phyloP scores from a whole-genome alignment of 2,888 invertebrate species.

The Myathropa florea region DNA sequence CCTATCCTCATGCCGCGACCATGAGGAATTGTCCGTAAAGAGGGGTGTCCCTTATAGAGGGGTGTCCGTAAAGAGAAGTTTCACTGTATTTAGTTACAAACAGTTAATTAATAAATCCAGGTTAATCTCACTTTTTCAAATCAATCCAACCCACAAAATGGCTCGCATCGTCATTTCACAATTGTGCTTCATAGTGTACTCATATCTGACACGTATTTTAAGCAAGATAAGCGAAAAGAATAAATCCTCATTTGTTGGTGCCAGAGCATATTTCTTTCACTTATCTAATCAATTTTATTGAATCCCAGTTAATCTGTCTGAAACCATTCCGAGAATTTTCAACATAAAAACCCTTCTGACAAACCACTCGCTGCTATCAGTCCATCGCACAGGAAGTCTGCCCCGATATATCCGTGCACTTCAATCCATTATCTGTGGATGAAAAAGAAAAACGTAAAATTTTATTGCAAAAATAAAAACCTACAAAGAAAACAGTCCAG shows the following conservation, averaged over 20 bases:
- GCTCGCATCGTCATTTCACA: too few species aligned
- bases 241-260: neutral
- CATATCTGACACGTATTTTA: too few species aligned
- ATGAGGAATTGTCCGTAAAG: too few species aligned
- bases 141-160: too few species aligned
- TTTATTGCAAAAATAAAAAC: conserved; percentile 6
- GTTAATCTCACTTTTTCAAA: too few species aligned
- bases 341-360: neutral
- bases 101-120: too few species aligned
- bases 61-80: too few species aligned
- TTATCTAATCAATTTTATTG: neutral
- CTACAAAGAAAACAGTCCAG: neutral
- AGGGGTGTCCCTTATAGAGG: too few species aligned
- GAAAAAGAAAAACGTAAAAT: conserved; percentile 12
- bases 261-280: neutral
- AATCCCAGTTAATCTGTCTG: neutral
- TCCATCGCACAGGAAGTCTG: conserved; percentile 15
- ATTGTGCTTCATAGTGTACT: too few species aligned
- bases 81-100: too few species aligned
- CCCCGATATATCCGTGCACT: conserved; percentile 8
- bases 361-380: conserved; percentile 17
- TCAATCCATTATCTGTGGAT: conserved; percentile 19
- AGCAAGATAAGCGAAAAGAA: neutral
- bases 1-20: too few species aligned
- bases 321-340: neutral